A percentile compares a stretch with the other conserved stretches of the same genome.
Evolutionary conservation across 2,797 vertebrate species (phyloP).

Genomic region (Hemitrygon akajei): DNA sequence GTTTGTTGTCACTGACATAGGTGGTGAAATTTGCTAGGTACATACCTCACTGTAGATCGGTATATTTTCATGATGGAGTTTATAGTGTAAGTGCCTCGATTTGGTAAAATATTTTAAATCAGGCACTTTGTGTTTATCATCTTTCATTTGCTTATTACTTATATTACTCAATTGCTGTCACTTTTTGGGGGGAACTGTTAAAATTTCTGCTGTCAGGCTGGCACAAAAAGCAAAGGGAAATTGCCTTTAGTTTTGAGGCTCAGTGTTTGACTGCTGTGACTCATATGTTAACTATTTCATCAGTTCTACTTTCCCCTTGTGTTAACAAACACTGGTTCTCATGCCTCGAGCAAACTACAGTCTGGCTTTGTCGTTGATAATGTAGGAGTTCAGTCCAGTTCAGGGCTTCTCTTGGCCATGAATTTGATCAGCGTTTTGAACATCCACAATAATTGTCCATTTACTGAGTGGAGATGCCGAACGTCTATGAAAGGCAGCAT

Average conservation of each 20-base stretch:
- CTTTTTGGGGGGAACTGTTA: neutral
- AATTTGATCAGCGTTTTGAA: slow-evolving; percentile 11
- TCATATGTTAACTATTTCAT: slow-evolving; percentile 34
- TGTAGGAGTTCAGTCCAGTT: neutral
- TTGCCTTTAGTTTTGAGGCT: neutral
- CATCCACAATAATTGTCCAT: neutral
- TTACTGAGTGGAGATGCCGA: neutral
- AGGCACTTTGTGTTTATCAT: neutral
- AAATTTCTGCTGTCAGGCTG: neutral
- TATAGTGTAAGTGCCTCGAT: neutral
- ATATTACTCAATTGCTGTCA: too few species aligned
- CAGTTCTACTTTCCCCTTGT: slow-evolving; percentile 20
- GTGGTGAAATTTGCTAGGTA: too few species aligned
- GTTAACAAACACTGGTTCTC: neutral
- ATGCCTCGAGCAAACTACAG: neutral
- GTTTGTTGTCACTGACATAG: too few species aligned
- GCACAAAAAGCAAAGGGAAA: neutral
- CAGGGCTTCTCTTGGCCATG: neutral
- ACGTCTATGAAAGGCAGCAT: slow-evolving; percentile 23
- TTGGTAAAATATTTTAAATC: neutral
- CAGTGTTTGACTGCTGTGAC: neutral
- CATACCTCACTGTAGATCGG: too few species aligned
- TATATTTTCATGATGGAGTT: neutral
- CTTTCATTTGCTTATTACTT: neutral
- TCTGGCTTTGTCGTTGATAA: slow-evolving; percentile 21